A percentile compares a stretch with the other conserved stretches of the same genome.
phyloP scores from a whole-genome alignment of 2,888 invertebrate species.

The Dynastes tityus region DNA sequence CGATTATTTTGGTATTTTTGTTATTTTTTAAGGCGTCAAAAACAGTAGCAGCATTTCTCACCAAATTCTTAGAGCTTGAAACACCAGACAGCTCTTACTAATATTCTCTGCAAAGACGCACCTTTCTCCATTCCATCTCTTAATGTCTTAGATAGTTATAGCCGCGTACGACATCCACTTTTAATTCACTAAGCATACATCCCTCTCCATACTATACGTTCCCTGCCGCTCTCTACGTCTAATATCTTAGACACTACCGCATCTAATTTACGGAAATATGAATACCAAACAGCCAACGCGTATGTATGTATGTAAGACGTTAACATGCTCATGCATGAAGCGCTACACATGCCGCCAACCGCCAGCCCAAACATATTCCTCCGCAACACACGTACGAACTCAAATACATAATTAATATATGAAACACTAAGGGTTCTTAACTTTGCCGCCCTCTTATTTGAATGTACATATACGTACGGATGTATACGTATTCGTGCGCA shows the following conservation, averaged over 20 bases:
- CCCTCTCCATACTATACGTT: neutral
- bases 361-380: slow-evolving; percentile 30
- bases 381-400: slow-evolving; percentile 14
- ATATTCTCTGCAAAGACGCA: no score
- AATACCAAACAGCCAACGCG: slow-evolving; percentile 2
- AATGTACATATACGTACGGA: neutral
- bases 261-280: slow-evolving; percentile 25
- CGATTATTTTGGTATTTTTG: no score
- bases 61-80: no score
- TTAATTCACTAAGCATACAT: slow-evolving; percentile 1
- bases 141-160: neutral
- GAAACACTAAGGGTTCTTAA: slow-evolving; percentile 33
- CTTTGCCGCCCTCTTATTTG: slow-evolving; percentile 21
- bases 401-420: slow-evolving; percentile 41
- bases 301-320: slow-evolving; percentile 16
- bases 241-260: slow-evolving; percentile 11
- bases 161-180: neutral
- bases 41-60: no score
- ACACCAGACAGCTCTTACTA: no score
- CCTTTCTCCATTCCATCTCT: neutral
- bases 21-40: no score
- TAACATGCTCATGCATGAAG: slow-evolving; percentile 15
- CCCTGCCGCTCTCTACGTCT: neutral
- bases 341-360: slow-evolving; percentile 2
- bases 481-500: neutral